Conservation (phyloP, 2,888 invertebrate species). For the Brachyopa scutellaris region DNA sequence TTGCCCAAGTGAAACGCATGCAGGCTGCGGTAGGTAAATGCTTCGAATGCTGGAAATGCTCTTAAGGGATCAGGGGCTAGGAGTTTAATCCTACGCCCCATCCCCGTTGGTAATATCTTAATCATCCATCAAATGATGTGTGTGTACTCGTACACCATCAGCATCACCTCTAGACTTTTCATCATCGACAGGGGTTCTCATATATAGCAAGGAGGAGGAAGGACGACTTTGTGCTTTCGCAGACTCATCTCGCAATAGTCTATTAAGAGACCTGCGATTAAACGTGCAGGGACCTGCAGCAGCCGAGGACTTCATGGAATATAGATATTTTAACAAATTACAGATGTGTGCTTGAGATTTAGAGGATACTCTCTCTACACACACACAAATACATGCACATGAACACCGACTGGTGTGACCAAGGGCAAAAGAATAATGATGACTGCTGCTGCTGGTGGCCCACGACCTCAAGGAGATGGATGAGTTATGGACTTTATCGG, state of each 20-base stretch:
- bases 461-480: slow-evolving; percentile 21
- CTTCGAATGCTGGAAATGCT: slow-evolving; percentile 49
- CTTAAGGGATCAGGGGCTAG: slow-evolving; percentile 50
- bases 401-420: slow-evolving; percentile 23
- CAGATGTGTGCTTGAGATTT: slow-evolving; percentile 70
- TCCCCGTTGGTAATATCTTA: slow-evolving; percentile 55
- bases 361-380: slow-evolving; percentile 29
- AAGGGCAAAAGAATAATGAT: slow-evolving; percentile 60
- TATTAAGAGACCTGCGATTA: slow-evolving; percentile 70
- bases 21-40: slow-evolving; percentile 30
- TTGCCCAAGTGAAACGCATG: slow-evolving; percentile 42
- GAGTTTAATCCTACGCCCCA: slow-evolving; percentile 48
- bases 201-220: neutral
- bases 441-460: slow-evolving; percentile 46
- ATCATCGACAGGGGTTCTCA: slow-evolving; percentile 48
- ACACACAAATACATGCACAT: neutral
- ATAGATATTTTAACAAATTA: slow-evolving; percentile 66
- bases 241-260: slow-evolving; percentile 44
- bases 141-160: slow-evolving; percentile 50
- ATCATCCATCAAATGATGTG: slow-evolving; percentile 68
- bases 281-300: slow-evolving; percentile 70
- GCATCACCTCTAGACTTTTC: slow-evolving; percentile 55
- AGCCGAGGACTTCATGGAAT: neutral
- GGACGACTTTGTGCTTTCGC: neutral
- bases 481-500: slow-evolving; percentile 61